Evolutionary conservation across 2,797 vertebrate genomes (phyloP), one percentile per base, ranked within the genome.

Genomic region (Falco peregrinus): DNA sequence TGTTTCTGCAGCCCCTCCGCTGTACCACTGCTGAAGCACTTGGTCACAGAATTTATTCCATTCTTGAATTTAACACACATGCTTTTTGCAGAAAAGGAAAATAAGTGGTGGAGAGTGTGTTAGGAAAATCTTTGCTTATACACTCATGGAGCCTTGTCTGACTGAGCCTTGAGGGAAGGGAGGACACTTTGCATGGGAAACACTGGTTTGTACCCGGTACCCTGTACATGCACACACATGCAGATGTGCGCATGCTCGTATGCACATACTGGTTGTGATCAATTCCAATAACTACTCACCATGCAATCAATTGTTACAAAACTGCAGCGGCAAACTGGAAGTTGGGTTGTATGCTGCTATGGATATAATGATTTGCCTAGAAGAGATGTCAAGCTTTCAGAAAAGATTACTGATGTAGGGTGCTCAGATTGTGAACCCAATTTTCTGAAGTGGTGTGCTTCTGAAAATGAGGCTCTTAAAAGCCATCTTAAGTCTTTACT

Each of bases 361-460:
- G 25, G 31, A 35, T 70, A 57, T 48, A 28, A 95, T 31, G 24
- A 25, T 45, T 89, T 91, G 29, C 33, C 69, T 87, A 39, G 68
- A 86, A 80, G 5, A 64, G 5, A 39, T 64, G 54, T 39, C 74
- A 91, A 56, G 17, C 68, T 96, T 95, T 79, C 39, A 50, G 14
- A 77, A 89, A 92, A 59, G 87, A 56, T 65, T 56, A 37, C 19
- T 77, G 21, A 37, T 79, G 9, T 26, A 64, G 41, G 41, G 54
- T 81, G 26, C 64, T 87, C 64, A 71, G 48, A 80, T 31, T 7
- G 16, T 45, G 31, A 76, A 63, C 26, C 25, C 85, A 61, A 48
- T 96, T 89, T 94, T 94, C 85, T 90, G 54, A 73, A 74, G 39
- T 29, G 57, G 13, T 41, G 37, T 22, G 7, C 50, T 94, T 92